Evolutionary conservation across 2,113 vertebrate species (phyloP), one percentile per base, ranked within the genome.

Genomic region (Jaculus jaculus): DNA sequence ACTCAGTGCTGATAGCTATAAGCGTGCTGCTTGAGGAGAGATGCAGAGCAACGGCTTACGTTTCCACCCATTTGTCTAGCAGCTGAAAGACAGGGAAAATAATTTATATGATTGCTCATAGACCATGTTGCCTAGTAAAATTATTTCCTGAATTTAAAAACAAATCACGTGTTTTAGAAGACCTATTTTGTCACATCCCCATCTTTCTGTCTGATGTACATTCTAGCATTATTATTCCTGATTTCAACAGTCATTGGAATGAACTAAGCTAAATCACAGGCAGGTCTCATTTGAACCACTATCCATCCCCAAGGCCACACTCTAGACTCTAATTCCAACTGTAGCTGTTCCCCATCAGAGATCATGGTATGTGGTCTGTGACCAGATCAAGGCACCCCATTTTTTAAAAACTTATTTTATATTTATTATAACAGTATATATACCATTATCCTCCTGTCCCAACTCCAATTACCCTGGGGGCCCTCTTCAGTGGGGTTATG

Each of bases 131-230:
- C 12, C 51, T 87, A 89, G 42, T 90, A 78, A 93, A 86, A 73
- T 91, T 26, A 84, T 89, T 89, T 86, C 51, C 89, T 69, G 77
- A 92, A 84, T 89, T 47, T 81, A 73, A 89, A 94, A 90, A 28
- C 54, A 20, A 58, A 91, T 34, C 17, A 60, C 61, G 0, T 34
- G 3, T 87, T 91, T 94, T 71, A 81, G 26, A 81, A 91, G 60
- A n/a, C 7, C 8, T 47, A 7, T n/a, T 63, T 51, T 89, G 74
- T 63, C 72, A 17, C 34, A 63, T 37, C 15, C 26, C 68, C 54
- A 20, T 82, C 77, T 81, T 86, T 90, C 83, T 83, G 32, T 30
- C 34, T 32, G 0, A 30, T 24, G 80, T 30, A 3, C 75, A 66
- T 65, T 23, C 69, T 81, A 71, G n/a, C 58, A 21, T 63, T 24